Evolutionary conservation across 2,888 invertebrate genomes (phyloP), one percentile per base, ranked within the genome.

Genomic region (Machimus atricapillus): DNA sequence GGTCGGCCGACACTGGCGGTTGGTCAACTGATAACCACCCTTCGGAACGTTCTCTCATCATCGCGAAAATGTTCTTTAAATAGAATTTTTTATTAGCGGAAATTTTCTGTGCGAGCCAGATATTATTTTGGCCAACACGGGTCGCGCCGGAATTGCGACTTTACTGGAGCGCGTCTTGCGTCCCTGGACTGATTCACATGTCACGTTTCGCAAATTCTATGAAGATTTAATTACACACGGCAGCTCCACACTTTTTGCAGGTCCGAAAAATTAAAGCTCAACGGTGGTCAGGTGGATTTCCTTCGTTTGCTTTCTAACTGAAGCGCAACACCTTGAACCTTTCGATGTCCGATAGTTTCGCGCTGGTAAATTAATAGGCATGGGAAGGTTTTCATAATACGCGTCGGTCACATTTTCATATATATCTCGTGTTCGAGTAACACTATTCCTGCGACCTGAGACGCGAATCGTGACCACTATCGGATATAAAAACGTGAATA

Each of bases 81-180:
- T 79, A 79, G 79, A 82, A 66, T 82, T 82, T 82, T 82, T 58
- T 37, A 82, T 58, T 82, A 58, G 58, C 56, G 82, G 82, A 82
- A 82, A 58, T 58, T 82, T 82, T 82, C 66, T n/a, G 58, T 31
- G 5, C 66, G 19, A 23, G 3, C 27, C 19, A 27, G 66, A 66
- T n/a, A n/a, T 66, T 66, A 66, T 27, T 66, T 66, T 66, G 66
- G 66, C 27, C 27, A 66, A 27, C 23, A 66, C 66, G 66, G 27
- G 12, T 19, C 66, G 19, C 66, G 23, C 2, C n/a, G 4, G 34
- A 56, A 58, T 58, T 82, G 58, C 82, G 82, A 58, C 79, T 79
- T n/a, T 79, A 79, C 34, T 19, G 58, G n/a, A 66, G 82, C 58
- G n/a, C 16, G 37, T 9, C 16, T 82, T 66, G 82, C 82, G 82